Base-by-base conservation (phyloP, 2,797 vertebrate genomes). In the Chelidonichthys spinosus region DNA sequence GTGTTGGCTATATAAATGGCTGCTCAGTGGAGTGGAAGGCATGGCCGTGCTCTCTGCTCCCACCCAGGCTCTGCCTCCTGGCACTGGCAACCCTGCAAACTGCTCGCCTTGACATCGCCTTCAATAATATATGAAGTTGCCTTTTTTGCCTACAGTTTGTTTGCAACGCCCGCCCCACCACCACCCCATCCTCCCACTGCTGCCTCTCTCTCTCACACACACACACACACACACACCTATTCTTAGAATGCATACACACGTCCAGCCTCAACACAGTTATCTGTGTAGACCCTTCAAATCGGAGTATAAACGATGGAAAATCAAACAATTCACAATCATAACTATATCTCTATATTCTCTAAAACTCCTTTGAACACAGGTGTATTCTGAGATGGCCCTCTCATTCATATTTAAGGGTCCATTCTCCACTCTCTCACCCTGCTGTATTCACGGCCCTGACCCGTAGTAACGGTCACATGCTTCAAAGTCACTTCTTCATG, bases 111-210 rank as follows among this genome's bases (percentile, higher is more conserved):
- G 92, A 96, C 95, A 96, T 92, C 86, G 90, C 91, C 92, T 82
- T 95, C 94, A 94, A 95, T 95, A 96, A 96, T 94, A 96, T 94
- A 96, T 93, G 84, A 91, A 90, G 94, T 92, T 94, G 94, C 94
- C 25, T 92, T 96, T 89, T 95, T 95, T 95, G 93, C 94, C 93
- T 94, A 92, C 90, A 94, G 93, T 95, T 95, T 96, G 93, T 92
- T 93, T 78, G 64, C 91, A 94, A 83, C 88, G 60, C 25, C 65
- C 11, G 36, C 74, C 67, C 58, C 64, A 43, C 63, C 69, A 66
- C 11, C 50, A 40, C 59, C 36, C 63, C 42, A 52, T 74, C 77
- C 76, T 74, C 74, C 69, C 53, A 64, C 70, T 58, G 55, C 81
- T 80, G 52, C 66, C 67, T 69, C 7, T n/a, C 5, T 64, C 53